These are phyloP conservation scores for Seison nebaliae DNA, from an alignment of 1,140 invertebrate species.

Conservation along the genomic window DNA sequence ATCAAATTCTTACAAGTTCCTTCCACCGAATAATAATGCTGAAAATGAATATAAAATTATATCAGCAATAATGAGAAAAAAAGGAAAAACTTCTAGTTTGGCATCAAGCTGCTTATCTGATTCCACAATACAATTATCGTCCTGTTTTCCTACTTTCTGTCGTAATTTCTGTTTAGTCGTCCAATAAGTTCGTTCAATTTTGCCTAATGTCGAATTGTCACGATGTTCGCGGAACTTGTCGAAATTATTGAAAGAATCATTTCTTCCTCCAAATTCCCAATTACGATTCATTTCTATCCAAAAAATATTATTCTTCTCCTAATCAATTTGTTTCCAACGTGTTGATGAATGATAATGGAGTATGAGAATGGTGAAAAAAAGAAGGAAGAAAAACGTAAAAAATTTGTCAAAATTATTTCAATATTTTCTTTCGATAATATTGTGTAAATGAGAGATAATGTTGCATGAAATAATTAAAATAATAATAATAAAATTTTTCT, in stretches of 20 bases:
- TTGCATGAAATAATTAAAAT: too few species aligned
- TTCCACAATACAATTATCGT: slow-evolving; percentile 78
- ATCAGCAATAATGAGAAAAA: neutral
- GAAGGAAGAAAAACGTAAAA: too few species aligned
- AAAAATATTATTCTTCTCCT: too few species aligned
- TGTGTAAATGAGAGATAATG: too few species aligned
- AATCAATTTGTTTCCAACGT: too few species aligned
- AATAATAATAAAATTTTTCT: too few species aligned
- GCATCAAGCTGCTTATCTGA: slow-evolving; percentile 85
- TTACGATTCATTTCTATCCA: too few species aligned
- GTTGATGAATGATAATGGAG: too few species aligned
- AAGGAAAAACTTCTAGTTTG: slow-evolving; percentile 47
- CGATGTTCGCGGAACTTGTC: slow-evolving; percentile 28
- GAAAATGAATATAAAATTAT: slow-evolving; percentile 5
- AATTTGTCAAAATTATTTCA: too few species aligned
- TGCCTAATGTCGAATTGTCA: slow-evolving; percentile 37
- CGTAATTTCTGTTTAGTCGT: slow-evolving; percentile 81
- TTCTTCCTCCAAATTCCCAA: neutral
- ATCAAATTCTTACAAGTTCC: slow-evolving; percentile 62
- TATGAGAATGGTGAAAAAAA: too few species aligned
- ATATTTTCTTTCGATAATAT: too few species aligned
- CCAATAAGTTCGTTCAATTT: slow-evolving; percentile 89
- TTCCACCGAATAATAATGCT: slow-evolving; percentile 70
- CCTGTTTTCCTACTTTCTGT: slow-evolving; percentile 75
- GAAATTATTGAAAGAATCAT: slow-evolving; percentile 13